These are phyloP conservation scores for Nothura maculosa DNA, from an alignment of 2,797 vertebrate species.

Conservation along the genomic window DNA sequence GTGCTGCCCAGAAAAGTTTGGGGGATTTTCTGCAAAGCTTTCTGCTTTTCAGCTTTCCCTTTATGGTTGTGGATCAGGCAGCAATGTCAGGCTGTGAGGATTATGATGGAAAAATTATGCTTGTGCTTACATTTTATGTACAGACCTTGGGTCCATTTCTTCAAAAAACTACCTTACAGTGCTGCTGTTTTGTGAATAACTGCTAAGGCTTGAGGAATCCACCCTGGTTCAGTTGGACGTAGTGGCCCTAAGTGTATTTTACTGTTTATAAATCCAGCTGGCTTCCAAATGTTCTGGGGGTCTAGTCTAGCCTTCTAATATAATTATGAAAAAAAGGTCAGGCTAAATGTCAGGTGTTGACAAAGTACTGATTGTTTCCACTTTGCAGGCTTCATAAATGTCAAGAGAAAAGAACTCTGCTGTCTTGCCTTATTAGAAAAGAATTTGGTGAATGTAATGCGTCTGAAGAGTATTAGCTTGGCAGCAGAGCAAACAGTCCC, in stretches of 20 bases:
- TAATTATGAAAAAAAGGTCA: conserved; percentile 74
- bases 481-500: conserved; percentile 6
- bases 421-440: conserved; percentile 75
- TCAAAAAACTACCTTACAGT: neutral
- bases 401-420: conserved; percentile 73
- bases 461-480: conserved; percentile 48
- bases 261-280: conserved; percentile 69
- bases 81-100: neutral
- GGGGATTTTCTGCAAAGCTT: neutral
- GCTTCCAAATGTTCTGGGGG: conserved; percentile 69
- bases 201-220: neutral
- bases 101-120: neutral
- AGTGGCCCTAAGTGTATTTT: neutral
- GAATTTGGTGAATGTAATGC: conserved; percentile 52
- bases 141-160: neutral
- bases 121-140: neutral
- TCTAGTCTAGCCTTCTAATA: conserved; percentile 69
- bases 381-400: conserved; percentile 76
- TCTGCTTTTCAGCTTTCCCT: neutral
- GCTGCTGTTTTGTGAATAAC: neutral
- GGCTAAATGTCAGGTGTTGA: conserved; percentile 76
- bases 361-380: conserved; percentile 76
- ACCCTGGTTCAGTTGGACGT: neutral
- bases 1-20: neutral
- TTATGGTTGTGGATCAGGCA: neutral